phyloP scores from a whole-genome alignment of 2,113 vertebrate species.

The Cariama cristata region DNA sequence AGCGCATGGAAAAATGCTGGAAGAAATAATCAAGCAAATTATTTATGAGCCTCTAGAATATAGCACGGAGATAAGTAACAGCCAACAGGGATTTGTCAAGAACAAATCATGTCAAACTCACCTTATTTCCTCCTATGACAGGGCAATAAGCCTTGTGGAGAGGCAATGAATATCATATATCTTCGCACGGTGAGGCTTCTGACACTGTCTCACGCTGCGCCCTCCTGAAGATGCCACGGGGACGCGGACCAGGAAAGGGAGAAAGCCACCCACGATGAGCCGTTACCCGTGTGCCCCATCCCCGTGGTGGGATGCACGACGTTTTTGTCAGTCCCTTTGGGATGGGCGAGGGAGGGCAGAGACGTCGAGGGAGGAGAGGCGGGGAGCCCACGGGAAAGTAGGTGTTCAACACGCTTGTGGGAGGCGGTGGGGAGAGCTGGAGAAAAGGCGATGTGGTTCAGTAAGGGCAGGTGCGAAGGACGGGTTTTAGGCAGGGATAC shows the following conservation, averaged over 20 bases:
- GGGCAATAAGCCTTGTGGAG: slow-evolving; percentile 59
- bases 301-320: accelerated
- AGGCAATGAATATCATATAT: slow-evolving; percentile 55
- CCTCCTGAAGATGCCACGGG: neutral
- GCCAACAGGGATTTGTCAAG: slow-evolving; percentile 60
- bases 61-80: slow-evolving; percentile 55
- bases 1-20: slow-evolving; percentile 16
- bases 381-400: neutral
- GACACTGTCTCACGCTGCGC: neutral
- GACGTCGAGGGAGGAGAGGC: neutral
- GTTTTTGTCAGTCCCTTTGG: neutral
- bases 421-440: neutral
- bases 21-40: slow-evolving; percentile 60
- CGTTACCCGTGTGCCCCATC: accelerated
- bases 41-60: slow-evolving; percentile 59
- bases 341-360: neutral
- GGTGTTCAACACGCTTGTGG: accelerated
- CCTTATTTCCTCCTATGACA: slow-evolving; percentile 64
- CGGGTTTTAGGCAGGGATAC: neutral
- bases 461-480: neutral
- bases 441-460: accelerated
- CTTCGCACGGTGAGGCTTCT: neutral
- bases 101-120: slow-evolving; percentile 67
- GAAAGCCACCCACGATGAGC: neutral
- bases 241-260: neutral